Conservation (phyloP, 2,113 vertebrate species). For the Albula goreensis region DNA sequence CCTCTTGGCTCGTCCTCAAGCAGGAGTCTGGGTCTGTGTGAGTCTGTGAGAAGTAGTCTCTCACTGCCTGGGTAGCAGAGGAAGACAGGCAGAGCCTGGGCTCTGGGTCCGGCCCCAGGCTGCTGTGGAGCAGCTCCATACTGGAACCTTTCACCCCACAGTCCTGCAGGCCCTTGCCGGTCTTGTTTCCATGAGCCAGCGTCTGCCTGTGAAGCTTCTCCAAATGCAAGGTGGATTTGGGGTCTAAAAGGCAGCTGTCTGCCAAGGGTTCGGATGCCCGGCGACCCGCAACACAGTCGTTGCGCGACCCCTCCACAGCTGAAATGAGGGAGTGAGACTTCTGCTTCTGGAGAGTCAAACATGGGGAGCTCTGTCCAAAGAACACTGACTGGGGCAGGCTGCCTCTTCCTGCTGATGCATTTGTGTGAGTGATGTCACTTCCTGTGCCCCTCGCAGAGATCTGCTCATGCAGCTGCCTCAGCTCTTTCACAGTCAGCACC, state of each 20-base stretch:
- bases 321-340: constrained; percentile 50
- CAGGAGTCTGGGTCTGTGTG: constrained; percentile 58
- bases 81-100: constrained; percentile 58
- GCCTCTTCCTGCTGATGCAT: not conserved
- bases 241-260: constrained; percentile 13
- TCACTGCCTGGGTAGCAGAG: constrained; percentile 51
- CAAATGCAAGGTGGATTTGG: constrained; percentile 28
- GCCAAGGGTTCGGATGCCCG: constrained; percentile 44
- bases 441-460: constrained; percentile 12
- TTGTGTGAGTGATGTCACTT: constrained; percentile 17
- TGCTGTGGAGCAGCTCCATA: constrained; percentile 30
- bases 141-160: constrained; percentile 50
- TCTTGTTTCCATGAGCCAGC: constrained; percentile 2
- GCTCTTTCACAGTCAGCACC: constrained; percentile 50
- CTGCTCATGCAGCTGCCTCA: constrained; percentile 50
- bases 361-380: constrained; percentile 61
- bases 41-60: constrained; percentile 60
- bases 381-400: constrained; percentile 62
- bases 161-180: constrained; percentile 45
- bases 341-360: constrained; percentile 54
- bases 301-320: constrained; percentile 29
- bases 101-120: constrained; percentile 32
- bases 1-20: constrained; percentile 59
- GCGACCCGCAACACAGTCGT: constrained; percentile 40
- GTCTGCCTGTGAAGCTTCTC: constrained; percentile 28